phyloP scores from a whole-genome alignment of 2,797 vertebrate genomes.

The Carcharodon carcharias region DNA sequence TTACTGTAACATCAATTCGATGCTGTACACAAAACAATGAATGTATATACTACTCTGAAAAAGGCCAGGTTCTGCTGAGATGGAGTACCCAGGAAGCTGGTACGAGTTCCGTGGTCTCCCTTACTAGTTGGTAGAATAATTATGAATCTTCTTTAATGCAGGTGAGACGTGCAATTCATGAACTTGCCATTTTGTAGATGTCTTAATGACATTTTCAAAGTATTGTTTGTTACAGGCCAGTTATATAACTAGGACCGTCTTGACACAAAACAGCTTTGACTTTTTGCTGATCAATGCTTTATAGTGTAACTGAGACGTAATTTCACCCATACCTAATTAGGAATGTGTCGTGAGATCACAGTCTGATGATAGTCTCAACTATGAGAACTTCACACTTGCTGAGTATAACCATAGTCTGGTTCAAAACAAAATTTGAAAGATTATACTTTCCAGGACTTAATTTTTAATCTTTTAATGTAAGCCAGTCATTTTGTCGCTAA shows the following conservation, averaged over 20 bases:
- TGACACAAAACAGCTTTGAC: slow-evolving; percentile 19
- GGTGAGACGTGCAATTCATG: neutral
- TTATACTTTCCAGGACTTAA: neutral
- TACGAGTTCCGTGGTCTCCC: neutral
- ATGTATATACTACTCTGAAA: neutral
- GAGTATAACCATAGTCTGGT: too few relatives aligned
- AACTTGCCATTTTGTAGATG: neutral
- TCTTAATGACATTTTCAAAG: slow-evolving; percentile 12
- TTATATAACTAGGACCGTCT: neutral
- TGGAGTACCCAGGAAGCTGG: neutral
- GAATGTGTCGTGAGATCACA: neutral
- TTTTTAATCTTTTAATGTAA: neutral
- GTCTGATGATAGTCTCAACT: neutral
- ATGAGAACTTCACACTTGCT: neutral
- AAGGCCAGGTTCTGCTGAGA: neutral
- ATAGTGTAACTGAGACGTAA: neutral
- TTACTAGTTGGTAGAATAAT: neutral
- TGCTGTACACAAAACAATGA: neutral
- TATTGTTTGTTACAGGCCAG: neutral
- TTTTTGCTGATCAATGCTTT: slow-evolving; percentile 19
- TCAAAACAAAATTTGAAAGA: slow-evolving; percentile 19
- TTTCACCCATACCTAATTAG: slow-evolving; percentile 8
- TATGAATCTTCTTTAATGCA: neutral
- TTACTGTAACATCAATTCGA: neutral
- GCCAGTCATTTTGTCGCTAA: neutral